Conservation (phyloP, 2,797 vertebrate genomes). For the Aotus griseimembra region DNA sequence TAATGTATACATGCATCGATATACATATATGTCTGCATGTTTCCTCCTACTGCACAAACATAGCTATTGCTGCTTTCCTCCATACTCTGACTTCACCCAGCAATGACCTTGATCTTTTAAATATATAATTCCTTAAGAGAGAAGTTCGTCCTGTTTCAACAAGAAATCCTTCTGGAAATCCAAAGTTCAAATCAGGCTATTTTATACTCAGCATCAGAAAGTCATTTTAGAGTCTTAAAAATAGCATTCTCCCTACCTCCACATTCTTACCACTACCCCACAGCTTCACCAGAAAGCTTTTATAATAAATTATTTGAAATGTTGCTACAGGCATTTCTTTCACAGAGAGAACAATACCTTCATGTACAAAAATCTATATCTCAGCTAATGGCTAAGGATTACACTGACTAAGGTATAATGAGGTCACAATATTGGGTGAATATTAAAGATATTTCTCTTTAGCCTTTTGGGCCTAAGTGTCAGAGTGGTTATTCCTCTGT, state of each 20-base stretch:
- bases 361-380: slow-evolving; percentile 79
- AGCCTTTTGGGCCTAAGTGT: slow-evolving; percentile 66
- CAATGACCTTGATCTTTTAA: not conserved
- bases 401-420: slow-evolving; percentile 70
- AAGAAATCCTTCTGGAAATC: slow-evolving; percentile 65
- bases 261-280: slow-evolving; percentile 53
- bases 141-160: slow-evolving; percentile 38
- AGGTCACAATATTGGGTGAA: slow-evolving; percentile 58
- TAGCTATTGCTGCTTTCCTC: not conserved
- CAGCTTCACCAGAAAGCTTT: slow-evolving; percentile 67
- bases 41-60: not conserved
- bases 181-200: slow-evolving; percentile 55
- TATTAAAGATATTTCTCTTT: slow-evolving; percentile 64
- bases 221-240: slow-evolving; percentile 76
- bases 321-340: slow-evolving; percentile 77
- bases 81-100: not conserved
- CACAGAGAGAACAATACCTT: slow-evolving; percentile 70
- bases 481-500: slow-evolving; percentile 54
- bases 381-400: slow-evolving; percentile 73
- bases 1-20: not conserved
- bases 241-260: slow-evolving; percentile 43
- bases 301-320: slow-evolving; percentile 79
- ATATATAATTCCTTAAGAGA: slow-evolving; percentile 30
- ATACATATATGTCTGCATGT: not conserved
- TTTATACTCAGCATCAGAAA: slow-evolving; percentile 54